Conservation (phyloP, 2,113 vertebrate species). For the Andinoacara biseriatus region DNA sequence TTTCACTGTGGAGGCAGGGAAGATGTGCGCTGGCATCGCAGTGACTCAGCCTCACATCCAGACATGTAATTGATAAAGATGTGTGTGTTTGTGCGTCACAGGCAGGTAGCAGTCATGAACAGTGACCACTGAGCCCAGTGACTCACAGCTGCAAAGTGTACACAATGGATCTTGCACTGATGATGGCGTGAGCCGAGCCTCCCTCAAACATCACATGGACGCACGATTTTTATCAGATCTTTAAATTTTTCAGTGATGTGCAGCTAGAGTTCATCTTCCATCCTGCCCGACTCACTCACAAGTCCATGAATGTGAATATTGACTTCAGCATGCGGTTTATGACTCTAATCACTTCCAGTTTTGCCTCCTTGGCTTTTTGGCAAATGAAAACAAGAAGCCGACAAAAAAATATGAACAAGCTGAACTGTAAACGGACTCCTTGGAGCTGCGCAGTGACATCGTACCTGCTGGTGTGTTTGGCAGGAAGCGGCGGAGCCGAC, state of each 20-base stretch:
- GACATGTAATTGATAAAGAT: conserved; percentile 22
- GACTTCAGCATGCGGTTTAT: conserved; percentile 13
- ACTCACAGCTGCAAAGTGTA: conserved; percentile 57
- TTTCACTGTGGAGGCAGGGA: background rate
- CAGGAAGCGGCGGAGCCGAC: background rate
- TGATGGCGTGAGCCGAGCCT: conserved; percentile 33
- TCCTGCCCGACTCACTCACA: background rate
- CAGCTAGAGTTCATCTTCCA: background rate
- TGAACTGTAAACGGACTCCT: conserved; percentile 6
- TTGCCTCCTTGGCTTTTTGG: background rate
- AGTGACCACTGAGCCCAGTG: conserved; percentile 42
- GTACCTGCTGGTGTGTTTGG: conserved; percentile 28
- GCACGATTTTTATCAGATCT: background rate
- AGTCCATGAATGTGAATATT: conserved; percentile 34
- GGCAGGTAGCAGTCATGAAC: conserved; percentile 59
- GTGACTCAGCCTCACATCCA: conserved; percentile 60
- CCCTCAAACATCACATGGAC: background rate
- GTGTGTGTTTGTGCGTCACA: conserved; percentile 39
- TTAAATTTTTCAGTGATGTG: background rate
- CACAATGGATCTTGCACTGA: conserved; percentile 19
- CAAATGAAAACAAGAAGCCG: background rate
- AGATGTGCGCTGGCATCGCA: conserved; percentile 18
- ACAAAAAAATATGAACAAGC: background rate
- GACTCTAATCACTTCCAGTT: background rate
- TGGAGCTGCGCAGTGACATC: background rate